Evolutionary conservation across 2,113 vertebrate species (phyloP), one percentile per base, ranked within the genome.

Genomic region (Salminus brasiliensis): DNA sequence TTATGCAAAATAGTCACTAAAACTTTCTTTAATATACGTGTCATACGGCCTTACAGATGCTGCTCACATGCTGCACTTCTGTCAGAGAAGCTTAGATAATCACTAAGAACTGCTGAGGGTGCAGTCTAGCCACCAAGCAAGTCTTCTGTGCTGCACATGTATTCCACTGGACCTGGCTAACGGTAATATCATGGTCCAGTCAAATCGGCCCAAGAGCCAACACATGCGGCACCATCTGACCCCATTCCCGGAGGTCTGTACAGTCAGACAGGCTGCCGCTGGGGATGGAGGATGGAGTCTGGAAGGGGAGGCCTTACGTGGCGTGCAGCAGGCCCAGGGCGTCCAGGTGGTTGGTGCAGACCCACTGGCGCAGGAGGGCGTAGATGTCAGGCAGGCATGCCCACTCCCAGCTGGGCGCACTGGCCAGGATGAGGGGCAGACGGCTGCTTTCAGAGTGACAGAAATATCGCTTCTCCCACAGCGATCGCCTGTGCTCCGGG

Each of bases 401-500:
- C 97, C 97, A 99, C 88, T 98, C 94, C 98, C 98, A 99, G 88
- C 96, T 96, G 87, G 97, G 97, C 9, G 97, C 96, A 1, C 97
- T 98, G 84, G 95, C 94, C 21, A 99, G 94, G 60, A 99, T 92
- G 92, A 99, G 89, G 27, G 97, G 97, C 69, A 99, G 93, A 0
- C 94, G 94, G 0, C 94, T 93, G 8, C 95, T 92, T 39, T 96
- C 92, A 0, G 89, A 49, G 73, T 97, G 96, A 87, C 96, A 97
- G 82, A 96, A 97, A 32, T 95, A 94, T 0, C 95, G 95, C 88
- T 97, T 98, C 88, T 98, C 96, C 97, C 97, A 98, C 82, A 98
- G 86, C 65, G 93, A 89, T 47, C 95, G 96, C 86, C 90, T 93
- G 83, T 98, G 95, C 0, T 93, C 92, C 0, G 89, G 90, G 0